Evolutionary conservation across 2,797 vertebrate genomes (phyloP).

Genomic region (Tachyglossus aculeatus): DNA sequence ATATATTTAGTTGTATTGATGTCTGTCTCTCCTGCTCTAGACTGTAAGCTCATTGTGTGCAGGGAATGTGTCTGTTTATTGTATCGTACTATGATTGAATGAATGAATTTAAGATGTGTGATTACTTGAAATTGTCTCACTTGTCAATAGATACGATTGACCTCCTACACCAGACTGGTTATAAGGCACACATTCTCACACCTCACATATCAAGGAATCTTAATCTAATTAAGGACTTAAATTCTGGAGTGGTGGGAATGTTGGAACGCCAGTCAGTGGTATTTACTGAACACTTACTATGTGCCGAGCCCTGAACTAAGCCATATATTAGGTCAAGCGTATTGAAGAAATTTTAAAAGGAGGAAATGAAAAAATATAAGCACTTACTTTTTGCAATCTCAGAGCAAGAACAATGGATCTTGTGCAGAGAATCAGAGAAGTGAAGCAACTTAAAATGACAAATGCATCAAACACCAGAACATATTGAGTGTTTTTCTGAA

Average conservation of each 20-base stretch:
- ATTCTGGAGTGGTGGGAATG: not conserved
- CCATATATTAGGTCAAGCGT: not conserved
- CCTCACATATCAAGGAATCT: not conserved
- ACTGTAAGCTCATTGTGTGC: no score
- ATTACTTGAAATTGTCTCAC: not conserved
- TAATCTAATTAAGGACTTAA: not conserved
- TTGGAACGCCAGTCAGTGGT: not conserved
- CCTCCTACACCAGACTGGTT: not conserved
- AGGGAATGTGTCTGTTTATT: no score
- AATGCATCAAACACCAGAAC: conserved; percentile 89
- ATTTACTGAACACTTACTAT: no score
- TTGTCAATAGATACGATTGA: not conserved
- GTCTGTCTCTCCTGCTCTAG: no score
- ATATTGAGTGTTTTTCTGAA: conserved; percentile 89
- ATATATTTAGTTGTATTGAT: no score
- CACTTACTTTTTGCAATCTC: conserved; percentile 85
- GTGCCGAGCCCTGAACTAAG: no score
- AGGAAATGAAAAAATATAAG: not conserved
- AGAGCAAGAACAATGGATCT: conserved; percentile 91
- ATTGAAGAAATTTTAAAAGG: not conserved
- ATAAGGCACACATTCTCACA: not conserved
- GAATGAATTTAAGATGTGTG: no score
- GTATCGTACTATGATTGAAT: no score
- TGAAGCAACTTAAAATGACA: conserved; percentile 88
- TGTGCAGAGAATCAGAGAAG: conserved; percentile 88